Evolutionary conservation across 2,113 vertebrate species (phyloP).

Genomic region (Anseranas semipalmata): DNA sequence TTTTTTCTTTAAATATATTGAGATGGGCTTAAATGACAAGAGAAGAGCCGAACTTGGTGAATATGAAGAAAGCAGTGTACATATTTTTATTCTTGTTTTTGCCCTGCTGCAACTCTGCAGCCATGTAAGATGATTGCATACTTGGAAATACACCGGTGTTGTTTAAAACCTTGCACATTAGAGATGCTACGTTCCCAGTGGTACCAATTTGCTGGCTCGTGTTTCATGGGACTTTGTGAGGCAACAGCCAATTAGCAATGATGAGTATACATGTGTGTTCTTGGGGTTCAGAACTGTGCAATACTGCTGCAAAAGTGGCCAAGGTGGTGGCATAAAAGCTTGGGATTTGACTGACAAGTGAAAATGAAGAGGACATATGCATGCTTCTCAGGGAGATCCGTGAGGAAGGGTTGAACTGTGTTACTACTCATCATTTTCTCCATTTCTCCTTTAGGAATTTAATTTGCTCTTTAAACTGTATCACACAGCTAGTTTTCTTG

Average conservation of each 20-base stretch:
- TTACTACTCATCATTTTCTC: neutral
- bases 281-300: neutral
- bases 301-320: neutral
- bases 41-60: neutral
- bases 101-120: neutral
- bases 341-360: neutral
- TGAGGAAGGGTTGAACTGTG: neutral
- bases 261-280: neutral
- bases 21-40: neutral
- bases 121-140: neutral
- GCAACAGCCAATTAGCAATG: neutral
- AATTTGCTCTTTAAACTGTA: neutral
- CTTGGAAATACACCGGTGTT: neutral
- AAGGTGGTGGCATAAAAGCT: neutral
- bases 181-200: neutral
- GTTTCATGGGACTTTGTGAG: neutral
- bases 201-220: neutral
- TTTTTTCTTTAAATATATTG: neutral
- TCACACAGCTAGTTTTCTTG: neutral
- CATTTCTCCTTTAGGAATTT: neutral
- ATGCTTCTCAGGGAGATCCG: neutral
- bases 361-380: neutral
- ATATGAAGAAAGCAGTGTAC: neutral
- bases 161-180: accelerated
- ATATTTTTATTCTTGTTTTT: neutral